phyloP scores from a whole-genome alignment of 2,888 invertebrate genomes.

The Ptychoptera albimana region DNA sequence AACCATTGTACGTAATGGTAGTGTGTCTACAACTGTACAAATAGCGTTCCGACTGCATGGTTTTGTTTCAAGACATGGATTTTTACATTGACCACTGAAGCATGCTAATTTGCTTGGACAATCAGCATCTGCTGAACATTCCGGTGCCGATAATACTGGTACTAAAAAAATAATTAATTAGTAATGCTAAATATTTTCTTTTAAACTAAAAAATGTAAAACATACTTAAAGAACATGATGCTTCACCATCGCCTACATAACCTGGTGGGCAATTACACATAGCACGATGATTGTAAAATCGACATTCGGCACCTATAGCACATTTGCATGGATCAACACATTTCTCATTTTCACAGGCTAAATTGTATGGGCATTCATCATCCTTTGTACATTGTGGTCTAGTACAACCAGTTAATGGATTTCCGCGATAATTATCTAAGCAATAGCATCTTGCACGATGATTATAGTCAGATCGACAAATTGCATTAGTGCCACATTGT shows the following conservation, averaged over 20 bases:
- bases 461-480: constrained; percentile 56
- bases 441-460: constrained; percentile 70
- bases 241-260: constrained; percentile 60
- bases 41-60: constrained; percentile 69
- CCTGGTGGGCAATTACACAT: constrained; percentile 71
- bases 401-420: constrained; percentile 62
- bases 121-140: constrained; percentile 66
- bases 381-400: constrained; percentile 62
- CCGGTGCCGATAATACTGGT: constrained; percentile 36
- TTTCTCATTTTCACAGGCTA: constrained; percentile 60
- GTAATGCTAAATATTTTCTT: not conserved
- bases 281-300: constrained; percentile 58
- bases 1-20: constrained; percentile 75
- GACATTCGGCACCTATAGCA: constrained; percentile 59
- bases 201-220: constrained; percentile 5
- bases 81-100: constrained; percentile 59
- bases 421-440: constrained; percentile 55
- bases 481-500: constrained; percentile 66
- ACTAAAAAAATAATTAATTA: constrained; percentile 19
- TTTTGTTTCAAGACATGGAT: constrained; percentile 60
- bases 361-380: constrained; percentile 59
- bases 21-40: constrained; percentile 70
- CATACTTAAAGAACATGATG: constrained; percentile 44
- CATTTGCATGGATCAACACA: constrained; percentile 79
- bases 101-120: constrained; percentile 77